A percentile compares a stretch with the other conserved stretches of the same genome.
phyloP scores from a whole-genome alignment of 2,888 invertebrate species.

The Phaonia tiefii region DNA sequence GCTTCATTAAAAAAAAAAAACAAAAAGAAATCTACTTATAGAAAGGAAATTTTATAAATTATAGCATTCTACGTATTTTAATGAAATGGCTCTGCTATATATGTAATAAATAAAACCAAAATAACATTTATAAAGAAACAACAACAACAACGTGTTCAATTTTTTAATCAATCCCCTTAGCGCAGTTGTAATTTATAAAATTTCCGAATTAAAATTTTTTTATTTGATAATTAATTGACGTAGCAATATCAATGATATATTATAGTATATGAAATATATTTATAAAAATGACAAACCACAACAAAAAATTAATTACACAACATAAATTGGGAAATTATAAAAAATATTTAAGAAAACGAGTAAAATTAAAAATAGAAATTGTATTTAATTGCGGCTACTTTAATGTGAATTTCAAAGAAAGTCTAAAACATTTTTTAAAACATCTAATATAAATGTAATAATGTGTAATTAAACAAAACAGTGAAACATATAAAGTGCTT shows the following conservation, averaged over 20 bases:
- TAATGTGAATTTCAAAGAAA: conserved; percentile 52
- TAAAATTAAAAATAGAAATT: conserved; percentile 17
- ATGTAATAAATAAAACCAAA: background rate
- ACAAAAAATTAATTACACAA: conserved; percentile 15
- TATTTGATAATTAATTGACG: conserved; percentile 1
- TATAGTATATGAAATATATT: background rate
- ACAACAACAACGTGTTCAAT: conserved; percentile 61
- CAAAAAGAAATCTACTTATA: background rate
- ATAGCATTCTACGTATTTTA: conserved; percentile 44
- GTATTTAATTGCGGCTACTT: conserved; percentile 34
- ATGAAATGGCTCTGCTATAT: conserved; percentile 4
- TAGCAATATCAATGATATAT: conserved; percentile 23
- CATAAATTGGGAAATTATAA: conserved; percentile 35
- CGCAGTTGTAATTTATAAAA: conserved; percentile 58
- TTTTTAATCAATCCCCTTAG: conserved; percentile 54
- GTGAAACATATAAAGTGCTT: conserved; percentile 53
- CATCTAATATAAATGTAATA: conserved; percentile 36
- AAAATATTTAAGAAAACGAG: background rate
- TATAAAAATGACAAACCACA: background rate
- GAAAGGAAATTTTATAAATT: conserved; percentile 46
- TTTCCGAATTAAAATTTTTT: conserved; percentile 6
- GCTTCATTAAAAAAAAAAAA: background rate
- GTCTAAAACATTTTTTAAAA: conserved; percentile 26
- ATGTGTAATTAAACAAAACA: conserved; percentile 33
- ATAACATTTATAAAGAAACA: conserved; percentile 44